Conservation (phyloP, 2,888 invertebrate genomes). For the Machimus atricapillus region DNA sequence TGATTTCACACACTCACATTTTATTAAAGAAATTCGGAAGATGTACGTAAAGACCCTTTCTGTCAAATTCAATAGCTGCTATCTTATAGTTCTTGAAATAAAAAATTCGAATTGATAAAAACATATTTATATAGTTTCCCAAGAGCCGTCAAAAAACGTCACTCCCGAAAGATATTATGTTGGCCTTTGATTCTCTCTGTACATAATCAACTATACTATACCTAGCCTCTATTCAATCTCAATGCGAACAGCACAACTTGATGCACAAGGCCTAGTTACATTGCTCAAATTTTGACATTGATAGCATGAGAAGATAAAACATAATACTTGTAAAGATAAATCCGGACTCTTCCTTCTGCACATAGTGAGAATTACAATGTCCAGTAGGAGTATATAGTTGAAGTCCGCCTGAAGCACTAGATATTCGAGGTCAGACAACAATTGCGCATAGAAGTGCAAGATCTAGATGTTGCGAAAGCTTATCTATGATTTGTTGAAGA, state of each 20-base stretch:
- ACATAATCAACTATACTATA: background rate
- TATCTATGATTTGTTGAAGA: constrained; percentile 3
- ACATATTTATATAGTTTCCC: background rate
- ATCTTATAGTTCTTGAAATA: background rate
- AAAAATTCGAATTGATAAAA: background rate
- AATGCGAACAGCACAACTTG: background rate
- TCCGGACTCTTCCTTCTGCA: background rate
- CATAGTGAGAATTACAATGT: background rate
- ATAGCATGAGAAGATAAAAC: background rate
- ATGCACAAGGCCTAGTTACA: background rate
- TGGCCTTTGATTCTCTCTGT: background rate
- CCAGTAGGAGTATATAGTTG: background rate
- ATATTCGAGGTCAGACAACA: constrained; percentile 10
- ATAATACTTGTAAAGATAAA: background rate
- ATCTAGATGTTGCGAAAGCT: background rate
- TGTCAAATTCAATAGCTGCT: no score
- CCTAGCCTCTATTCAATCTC: background rate
- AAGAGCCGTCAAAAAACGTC: background rate
- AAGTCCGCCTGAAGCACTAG: background rate
- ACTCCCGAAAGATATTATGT: background rate
- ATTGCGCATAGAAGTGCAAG: background rate
- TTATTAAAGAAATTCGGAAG: no score
- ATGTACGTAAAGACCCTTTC: no score
- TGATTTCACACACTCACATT: no score
- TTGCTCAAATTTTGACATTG: background rate